Evolutionary conservation across 2,113 vertebrate species (phyloP), one percentile per base, ranked within the genome.

Genomic region (Smithornis capensis): DNA sequence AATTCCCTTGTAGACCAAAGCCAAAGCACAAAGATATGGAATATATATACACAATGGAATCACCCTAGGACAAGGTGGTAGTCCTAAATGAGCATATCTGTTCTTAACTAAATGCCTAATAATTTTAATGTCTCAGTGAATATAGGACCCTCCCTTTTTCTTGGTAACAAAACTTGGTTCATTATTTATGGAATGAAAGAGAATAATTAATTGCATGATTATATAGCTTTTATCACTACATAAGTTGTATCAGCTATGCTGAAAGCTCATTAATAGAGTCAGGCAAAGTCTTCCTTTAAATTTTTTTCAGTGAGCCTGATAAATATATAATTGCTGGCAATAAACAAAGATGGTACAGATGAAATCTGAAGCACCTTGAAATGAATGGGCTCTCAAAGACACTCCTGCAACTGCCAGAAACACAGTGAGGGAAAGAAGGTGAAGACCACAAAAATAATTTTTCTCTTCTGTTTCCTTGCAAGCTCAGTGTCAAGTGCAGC

Each of bases 341-440:
- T 29, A 90, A 89, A 81, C 35, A 85, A 69, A 85, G 19, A 42
- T 55, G 35, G 27, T 47, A n/a, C n/a, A 70, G 47, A 55, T 28
- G 15, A 86, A 74, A 88, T 70, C n/a, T 80, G 64, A 70, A 83
- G 29, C 52, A 78, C 33, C 78, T 75, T 67, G 71, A 93, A 76
- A 67, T 47, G 67, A 85, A 35, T 3, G 24, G 53, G 5, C 9
- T 65, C 35, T 55, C 47, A 59, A 74, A 91, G 60, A 47, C 7
- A 44, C 8, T 87, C 44, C 13, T 53, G 24, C 14, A 38, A 59
- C 50, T 35, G 18, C 14, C 60, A 59, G 65, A 87, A 44, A 60
- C 0, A 7, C 0, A 1, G 37, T 0, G 2, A 65, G 82, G 16
- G 35, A 53, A 59, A 81, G 50, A 76, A 65, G 6, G 5, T 35